Evolutionary conservation across 2,888 invertebrate species (phyloP).

Genomic region (Beris morrisii): DNA sequence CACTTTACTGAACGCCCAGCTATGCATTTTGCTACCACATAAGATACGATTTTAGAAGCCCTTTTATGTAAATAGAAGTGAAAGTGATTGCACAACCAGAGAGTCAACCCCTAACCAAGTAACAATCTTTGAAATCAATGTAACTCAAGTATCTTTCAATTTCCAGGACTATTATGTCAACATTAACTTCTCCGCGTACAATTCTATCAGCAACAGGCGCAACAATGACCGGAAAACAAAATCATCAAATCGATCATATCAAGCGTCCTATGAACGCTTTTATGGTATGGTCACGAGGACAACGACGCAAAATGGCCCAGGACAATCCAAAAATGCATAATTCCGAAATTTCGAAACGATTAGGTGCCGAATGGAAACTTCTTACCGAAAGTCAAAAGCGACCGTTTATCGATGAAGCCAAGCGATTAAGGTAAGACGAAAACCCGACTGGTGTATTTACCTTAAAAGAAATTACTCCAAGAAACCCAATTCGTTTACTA

Average conservation of each 20-base stretch:
- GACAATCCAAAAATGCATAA: conserved; percentile 95
- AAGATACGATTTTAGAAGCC: no score
- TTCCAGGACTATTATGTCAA: conserved; percentile 10
- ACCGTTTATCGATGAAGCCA: conserved; percentile 95
- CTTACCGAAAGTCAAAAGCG: conserved; percentile 85
- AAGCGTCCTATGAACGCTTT: conserved; percentile 98
- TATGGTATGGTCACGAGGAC: conserved; percentile 94
- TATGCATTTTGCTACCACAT: no score
- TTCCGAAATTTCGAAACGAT: conserved; percentile 85
- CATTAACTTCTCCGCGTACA: not conserved
- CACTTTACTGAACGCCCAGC: no score
- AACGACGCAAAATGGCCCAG: conserved; percentile 88
- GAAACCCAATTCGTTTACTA: no score
- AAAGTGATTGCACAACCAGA: no score
- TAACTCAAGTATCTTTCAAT: no score
- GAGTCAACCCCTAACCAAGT: no score
- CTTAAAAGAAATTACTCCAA: not conserved
- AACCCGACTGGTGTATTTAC: no score
- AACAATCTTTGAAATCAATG: no score
- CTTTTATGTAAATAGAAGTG: no score
- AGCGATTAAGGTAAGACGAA: conserved; percentile 71
- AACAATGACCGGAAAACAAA: conserved; percentile 42
- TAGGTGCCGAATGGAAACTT: conserved; percentile 93
- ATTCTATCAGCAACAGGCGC: conserved; percentile 6
- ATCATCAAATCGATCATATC: conserved; percentile 70